These are phyloP conservation scores for Thereva nobilitata DNA, from an alignment of 2,888 invertebrate genomes.

Conservation along the genomic window DNA sequence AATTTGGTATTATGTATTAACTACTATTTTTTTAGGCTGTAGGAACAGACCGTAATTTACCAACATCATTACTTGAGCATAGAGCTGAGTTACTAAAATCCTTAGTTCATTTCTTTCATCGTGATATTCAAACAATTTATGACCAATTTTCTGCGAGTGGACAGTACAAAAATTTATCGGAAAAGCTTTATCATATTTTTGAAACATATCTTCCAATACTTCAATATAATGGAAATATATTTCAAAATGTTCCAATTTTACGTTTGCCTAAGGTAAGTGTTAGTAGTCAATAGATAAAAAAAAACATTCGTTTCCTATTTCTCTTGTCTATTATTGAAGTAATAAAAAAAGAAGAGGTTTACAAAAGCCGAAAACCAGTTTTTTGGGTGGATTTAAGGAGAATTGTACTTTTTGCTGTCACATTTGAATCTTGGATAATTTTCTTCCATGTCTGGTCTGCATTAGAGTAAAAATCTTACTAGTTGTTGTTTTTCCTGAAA, in stretches of 20 bases:
- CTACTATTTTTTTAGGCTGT: conserved; percentile 66
- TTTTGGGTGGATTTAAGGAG: too few relatives aligned
- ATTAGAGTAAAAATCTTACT: too few relatives aligned
- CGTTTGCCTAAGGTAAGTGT: conserved; percentile 74
- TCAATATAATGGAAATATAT: conserved; percentile 80
- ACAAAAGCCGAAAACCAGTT: too few relatives aligned
- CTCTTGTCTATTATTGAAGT: conserved; percentile 8
- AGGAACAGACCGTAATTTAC: conserved; percentile 83
- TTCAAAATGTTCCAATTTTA: conserved; percentile 80
- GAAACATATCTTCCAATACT: conserved; percentile 87
- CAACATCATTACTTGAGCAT: conserved; percentile 79
- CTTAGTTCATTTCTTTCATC: conserved; percentile 81
- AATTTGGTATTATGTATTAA: not conserved
- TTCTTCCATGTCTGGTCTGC: too few relatives aligned
- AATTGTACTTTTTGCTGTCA: too few relatives aligned
- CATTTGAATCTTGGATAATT: too few relatives aligned
- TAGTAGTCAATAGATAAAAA: not conserved
- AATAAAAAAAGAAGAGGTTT: not conserved
- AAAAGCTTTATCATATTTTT: conserved; percentile 82
- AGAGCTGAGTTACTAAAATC: conserved; percentile 77
- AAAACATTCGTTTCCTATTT: conserved; percentile 3
- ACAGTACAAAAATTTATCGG: conserved; percentile 63
- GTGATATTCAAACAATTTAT: conserved; percentile 75
- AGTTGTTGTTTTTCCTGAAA: too few relatives aligned
- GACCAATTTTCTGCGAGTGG: conserved; percentile 60